These are phyloP conservation scores for Drosophila pectinifera DNA, from an alignment of 1,140 invertebrate species.

Conservation along the genomic window DNA sequence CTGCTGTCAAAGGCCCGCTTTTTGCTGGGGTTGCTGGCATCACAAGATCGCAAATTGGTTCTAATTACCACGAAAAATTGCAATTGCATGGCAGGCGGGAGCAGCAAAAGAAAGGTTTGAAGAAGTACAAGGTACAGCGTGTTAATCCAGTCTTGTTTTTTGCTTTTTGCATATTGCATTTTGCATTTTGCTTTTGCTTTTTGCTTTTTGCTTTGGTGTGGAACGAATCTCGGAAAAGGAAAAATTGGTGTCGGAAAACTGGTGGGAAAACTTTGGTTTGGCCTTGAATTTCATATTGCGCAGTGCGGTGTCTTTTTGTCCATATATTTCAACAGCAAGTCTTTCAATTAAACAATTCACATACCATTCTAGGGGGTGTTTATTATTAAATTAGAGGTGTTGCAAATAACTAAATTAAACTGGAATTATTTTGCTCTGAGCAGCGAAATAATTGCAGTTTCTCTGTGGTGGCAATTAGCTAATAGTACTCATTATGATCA, in stretches of 20 bases:
- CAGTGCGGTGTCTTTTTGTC: constrained; percentile 41
- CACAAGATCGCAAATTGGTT: constrained; percentile 57
- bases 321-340: constrained; percentile 33
- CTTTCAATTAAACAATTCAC: constrained; percentile 35
- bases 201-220: constrained; percentile 44
- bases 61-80: constrained; percentile 52
- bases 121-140: constrained; percentile 83
- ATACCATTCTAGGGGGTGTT: constrained; percentile 23
- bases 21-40: constrained; percentile 43
- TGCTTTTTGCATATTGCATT: constrained; percentile 1
- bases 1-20: constrained; percentile 40
- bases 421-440: constrained; percentile 7
- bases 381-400: constrained; percentile 2
- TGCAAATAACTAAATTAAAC: constrained; percentile 36
- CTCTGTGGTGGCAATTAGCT: constrained; percentile 1
- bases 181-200: constrained; percentile 29
- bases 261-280: constrained; percentile 40
- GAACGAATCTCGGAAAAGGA: constrained; percentile 58
- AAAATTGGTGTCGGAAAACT: constrained; percentile 56
- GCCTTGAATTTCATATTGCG: constrained; percentile 76
- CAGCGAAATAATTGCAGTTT: constrained; percentile 11
- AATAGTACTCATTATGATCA: constrained; percentile 26
- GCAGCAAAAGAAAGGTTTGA: constrained; percentile 81
- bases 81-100: constrained; percentile 32
- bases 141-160: constrained; percentile 74